Evolutionary conservation across 2,113 vertebrate genomes (phyloP).

Genomic region (Charadrius vociferus): DNA sequence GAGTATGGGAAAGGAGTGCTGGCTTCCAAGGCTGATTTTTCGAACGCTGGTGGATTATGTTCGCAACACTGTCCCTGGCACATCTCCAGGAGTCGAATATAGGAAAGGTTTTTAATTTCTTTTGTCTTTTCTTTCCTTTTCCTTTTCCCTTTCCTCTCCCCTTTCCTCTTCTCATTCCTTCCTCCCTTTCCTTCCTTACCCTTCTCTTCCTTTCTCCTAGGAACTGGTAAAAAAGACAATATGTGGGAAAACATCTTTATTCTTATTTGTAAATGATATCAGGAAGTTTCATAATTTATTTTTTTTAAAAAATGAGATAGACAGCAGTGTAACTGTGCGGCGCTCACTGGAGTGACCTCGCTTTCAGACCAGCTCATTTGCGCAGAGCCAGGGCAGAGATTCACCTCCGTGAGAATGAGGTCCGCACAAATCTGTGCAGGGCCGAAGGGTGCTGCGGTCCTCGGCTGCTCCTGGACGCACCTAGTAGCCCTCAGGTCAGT

Average conservation of each 20-base stretch:
- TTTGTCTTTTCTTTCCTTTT: not conserved
- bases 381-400: accelerated
- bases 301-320: not conserved
- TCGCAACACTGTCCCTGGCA: not conserved
- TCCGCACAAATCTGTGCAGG: not conserved
- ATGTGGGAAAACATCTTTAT: not conserved
- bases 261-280: not conserved
- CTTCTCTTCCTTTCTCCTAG: not conserved
- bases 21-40: not conserved
- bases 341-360: too few species aligned
- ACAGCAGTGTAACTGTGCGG: not conserved
- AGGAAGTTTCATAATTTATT: not conserved
- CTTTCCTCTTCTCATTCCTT: not conserved
- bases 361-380: not conserved
- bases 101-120: not conserved
- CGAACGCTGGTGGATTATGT: not conserved
- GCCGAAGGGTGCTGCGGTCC: accelerated
- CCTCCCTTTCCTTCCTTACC: not conserved
- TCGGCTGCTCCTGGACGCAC: accelerated
- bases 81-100: not conserved
- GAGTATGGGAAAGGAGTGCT: not conserved
- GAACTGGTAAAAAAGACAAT: not conserved
- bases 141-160: not conserved
- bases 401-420: accelerated
- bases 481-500: not conserved